Evolutionary conservation across 2,797 vertebrate genomes (phyloP), one percentile per base, ranked within the genome.

Genomic region (Enteromius treurensis): DNA sequence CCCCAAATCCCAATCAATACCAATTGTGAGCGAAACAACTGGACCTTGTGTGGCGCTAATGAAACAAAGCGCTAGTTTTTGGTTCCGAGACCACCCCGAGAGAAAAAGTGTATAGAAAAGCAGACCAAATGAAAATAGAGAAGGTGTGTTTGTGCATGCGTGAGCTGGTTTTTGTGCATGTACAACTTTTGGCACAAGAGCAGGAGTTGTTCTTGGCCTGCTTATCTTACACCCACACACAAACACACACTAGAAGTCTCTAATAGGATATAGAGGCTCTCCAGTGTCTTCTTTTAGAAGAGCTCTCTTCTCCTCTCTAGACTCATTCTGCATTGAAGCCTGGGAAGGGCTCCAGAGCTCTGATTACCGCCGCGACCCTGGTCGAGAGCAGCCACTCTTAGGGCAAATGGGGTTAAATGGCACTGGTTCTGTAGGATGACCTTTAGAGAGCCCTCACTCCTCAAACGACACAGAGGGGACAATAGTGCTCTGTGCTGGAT

Each of bases 291-390:
- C 58, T 60, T 78, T 73, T 29, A 86, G 69, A 37, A 85, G 26
- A 49, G 55, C 47, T 58, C 42, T 80, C 53, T 65, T 60, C 60
- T 29, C 67, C 23, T 82, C 80, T 78, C 51, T 53, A 75, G 69
- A 60, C 45, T n/a, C 34, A 82, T 78, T 81, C 85, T 79, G 86
- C 88, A 37, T 75, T 90, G 90, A 82, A 91, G 87, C 88, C 91
- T 93, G 92, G 92, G 93, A 94, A 95, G 92, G 87, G 92, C 87
- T 92, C 92, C 92, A 92, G 90, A 86, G 90, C 92, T 91, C 91
- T 94, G 93, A 94, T 93, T 95, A 89, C 91, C 90, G 86, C 91
- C 82, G 17, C 90, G 93, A 94, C 93, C 93, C 90, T 80, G 91
- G 92, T 89, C 86, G 89, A 45, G 69, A 85, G 86, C 90, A 88